Percentiles rank a stretch among this genome's conserved stretches.
These are phyloP conservation scores for Tethea ocularis DNA, from an alignment of 2,888 invertebrate species.

Conservation along the genomic window DNA sequence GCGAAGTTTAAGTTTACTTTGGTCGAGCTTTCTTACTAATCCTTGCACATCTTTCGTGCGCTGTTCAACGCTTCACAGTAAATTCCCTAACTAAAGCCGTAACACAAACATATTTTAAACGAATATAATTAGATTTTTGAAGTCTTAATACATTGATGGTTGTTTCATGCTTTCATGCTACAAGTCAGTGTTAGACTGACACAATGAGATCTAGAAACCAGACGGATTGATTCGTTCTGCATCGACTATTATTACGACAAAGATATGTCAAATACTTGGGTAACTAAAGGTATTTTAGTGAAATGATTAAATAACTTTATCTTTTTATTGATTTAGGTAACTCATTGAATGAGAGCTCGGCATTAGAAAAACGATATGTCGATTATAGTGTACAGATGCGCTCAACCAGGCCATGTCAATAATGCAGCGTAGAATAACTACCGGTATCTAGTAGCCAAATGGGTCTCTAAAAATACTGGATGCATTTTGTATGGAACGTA, in stretches of 20 bases:
- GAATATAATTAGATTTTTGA: too few relatives aligned
- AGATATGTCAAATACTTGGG: too few relatives aligned
- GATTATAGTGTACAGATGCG: slow-evolving; percentile 20
- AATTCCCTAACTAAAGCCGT: not conserved
- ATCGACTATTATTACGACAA: too few relatives aligned
- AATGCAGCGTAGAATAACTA: slow-evolving; percentile 45
- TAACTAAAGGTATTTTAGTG: too few relatives aligned
- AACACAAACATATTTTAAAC: not conserved
- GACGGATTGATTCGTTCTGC: too few relatives aligned
- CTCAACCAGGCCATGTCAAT: slow-evolving; percentile 44
- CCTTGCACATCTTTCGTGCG: not conserved
- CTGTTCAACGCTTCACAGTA: not conserved
- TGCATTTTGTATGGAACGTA: slow-evolving; percentile 41
- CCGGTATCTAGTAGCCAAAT: slow-evolving; percentile 57
- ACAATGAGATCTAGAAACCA: too few relatives aligned
- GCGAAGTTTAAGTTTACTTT: not conserved
- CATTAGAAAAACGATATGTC: slow-evolving; percentile 18
- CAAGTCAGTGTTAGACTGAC: too few relatives aligned
- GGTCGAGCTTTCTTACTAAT: not conserved
- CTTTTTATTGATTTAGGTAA: too few relatives aligned
- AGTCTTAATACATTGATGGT: not conserved
- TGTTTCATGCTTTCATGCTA: too few relatives aligned
- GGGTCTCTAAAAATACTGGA: slow-evolving; percentile 51
- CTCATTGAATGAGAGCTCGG: slow-evolving; percentile 7
- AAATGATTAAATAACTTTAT: too few relatives aligned